Percentiles rank a stretch among this genome's conserved stretches.
Conservation (phyloP, 2,797 vertebrate genomes). For the Tokudaia tokunoshimensis region DNA sequence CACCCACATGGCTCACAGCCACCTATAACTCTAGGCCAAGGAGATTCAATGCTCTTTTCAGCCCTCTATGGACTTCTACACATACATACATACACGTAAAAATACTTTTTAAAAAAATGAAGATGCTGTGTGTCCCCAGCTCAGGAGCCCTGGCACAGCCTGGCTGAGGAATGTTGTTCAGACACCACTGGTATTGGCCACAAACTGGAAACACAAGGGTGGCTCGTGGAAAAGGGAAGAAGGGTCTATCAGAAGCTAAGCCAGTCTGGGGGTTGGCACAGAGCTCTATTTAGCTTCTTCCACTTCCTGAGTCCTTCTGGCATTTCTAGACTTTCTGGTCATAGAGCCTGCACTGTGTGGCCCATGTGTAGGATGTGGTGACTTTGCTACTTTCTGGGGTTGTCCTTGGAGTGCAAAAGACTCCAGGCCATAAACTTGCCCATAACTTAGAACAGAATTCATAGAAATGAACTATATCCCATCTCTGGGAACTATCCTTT, state of each 20-base stretch:
- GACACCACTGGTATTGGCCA: no score
- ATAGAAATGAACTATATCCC: fast-evolving
- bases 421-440: no score
- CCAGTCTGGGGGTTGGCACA: neutral
- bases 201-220: no score
- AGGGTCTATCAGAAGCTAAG: neutral
- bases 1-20: neutral
- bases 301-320: no score
- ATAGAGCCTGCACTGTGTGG: fast-evolving
- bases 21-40: neutral
- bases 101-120: neutral
- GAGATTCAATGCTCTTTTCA: neutral
- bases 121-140: neutral
- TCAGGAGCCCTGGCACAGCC: neutral
- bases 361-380: neutral
- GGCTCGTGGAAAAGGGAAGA: neutral
- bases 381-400: neutral
- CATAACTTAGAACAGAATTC: neutral
- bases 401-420: neutral
- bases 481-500: neutral
- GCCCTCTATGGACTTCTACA: neutral
- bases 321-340: neutral
- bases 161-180: neutral
- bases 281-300: neutral
- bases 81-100: neutral